Evolutionary conservation across 2,113 vertebrate genomes (phyloP).

Genomic region (Polypterus bichir): DNA sequence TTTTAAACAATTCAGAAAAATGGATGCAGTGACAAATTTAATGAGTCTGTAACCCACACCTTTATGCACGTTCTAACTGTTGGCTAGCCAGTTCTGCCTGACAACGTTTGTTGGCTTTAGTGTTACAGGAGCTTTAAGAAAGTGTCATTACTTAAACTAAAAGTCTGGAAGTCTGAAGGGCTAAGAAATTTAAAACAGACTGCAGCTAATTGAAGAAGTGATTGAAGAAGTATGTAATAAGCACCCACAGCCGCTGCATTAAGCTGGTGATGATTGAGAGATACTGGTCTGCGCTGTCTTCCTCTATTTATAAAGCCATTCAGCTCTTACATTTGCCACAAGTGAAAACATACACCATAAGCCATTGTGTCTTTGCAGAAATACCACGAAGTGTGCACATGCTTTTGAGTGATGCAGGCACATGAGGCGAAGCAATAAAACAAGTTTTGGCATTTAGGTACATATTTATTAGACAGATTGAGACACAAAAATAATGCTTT

Average conservation of each 20-base stretch:
- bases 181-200: conserved; percentile 6
- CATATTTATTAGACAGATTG: conserved; percentile 11
- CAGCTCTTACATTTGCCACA: neutral
- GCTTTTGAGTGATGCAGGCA: conserved; percentile 22
- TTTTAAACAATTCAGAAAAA: too few species aligned
- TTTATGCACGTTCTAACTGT: too few species aligned
- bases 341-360: neutral
- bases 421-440: conserved; percentile 30
- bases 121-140: neutral
- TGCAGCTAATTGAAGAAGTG: conserved; percentile 35
- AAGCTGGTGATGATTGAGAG: conserved; percentile 45
- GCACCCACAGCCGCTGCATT: conserved; percentile 27
- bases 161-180: neutral
- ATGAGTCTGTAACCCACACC: too few species aligned
- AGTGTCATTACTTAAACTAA: conserved; percentile 1
- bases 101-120: too few species aligned
- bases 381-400: conserved; percentile 24
- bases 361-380: conserved; percentile 16
- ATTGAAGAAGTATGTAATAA: conserved; percentile 53
- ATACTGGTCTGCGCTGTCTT: conserved; percentile 4
- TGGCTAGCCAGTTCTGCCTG: too few species aligned
- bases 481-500: neutral
- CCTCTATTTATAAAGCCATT: conserved; percentile 5
- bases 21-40: too few species aligned
- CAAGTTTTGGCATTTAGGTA: neutral